Evolutionary conservation across 2,113 vertebrate species (phyloP), one percentile per base, ranked within the genome.

Genomic region (Bungarus multicinctus): DNA sequence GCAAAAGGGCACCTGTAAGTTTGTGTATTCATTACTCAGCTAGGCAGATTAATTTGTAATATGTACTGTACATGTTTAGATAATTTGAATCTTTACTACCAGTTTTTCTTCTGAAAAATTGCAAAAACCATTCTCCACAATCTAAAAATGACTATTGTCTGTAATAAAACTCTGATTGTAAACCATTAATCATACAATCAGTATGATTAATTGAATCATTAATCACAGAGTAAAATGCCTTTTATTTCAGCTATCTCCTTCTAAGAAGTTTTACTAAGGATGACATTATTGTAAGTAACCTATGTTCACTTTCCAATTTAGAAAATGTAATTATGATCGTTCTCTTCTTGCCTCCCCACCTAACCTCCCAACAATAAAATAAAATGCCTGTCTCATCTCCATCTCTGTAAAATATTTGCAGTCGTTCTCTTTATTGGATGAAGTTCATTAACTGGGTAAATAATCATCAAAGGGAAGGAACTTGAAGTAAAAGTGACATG

Each of bases 111-210:
- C 81, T n/a, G 54, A 90, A 92, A 89, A 58, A 47, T 81, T 93
- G 20, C 11, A 60, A 89, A 92, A 93, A 58, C 55, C 11, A 58
- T 89, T 43, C 85, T 30, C 88, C 30, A n/a, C 47, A 85, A 58
- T 43, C 88, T n/a, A 85, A 88, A 88, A 43, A n/a, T 23, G 43
- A 58, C 57, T 93, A 69, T 39, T 85, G 74, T 57, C 87, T 50
- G 58, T 86, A 93, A 86, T 93, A 54, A 89, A 92, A 89, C 34
- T 30, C 2, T 58, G 45, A 54, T 90, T 93, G 88, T 90, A 89
- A 90, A 93, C 74, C 16, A 57, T 93, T 92, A 89, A 89, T 85
- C 88, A 85, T 93, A 89, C 90, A 89, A 93, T 89, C 92, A 85
- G 9, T 52, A 58, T 86, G 88, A 93, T 89, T 89, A 93, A 92